A percentile compares a stretch with the other conserved stretches of the same genome.
Conservation (phyloP, 2,888 invertebrate genomes). For the Dryocosmus kuriphilus region DNA sequence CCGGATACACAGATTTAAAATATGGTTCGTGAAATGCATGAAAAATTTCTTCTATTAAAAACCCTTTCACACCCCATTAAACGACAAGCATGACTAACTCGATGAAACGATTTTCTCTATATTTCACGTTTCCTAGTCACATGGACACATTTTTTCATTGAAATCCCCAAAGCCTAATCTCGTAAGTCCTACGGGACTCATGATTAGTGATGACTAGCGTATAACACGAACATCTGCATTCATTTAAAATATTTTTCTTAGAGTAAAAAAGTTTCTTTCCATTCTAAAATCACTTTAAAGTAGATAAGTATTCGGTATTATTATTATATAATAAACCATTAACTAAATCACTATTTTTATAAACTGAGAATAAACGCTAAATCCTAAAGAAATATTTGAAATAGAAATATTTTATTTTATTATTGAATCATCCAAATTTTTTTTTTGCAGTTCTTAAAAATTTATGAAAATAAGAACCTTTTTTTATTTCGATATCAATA, state of each 20-base stretch:
- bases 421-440: too few relatives aligned
- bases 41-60: conserved; percentile 32
- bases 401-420: too few relatives aligned
- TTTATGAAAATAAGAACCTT: too few relatives aligned
- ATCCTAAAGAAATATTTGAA: too few relatives aligned
- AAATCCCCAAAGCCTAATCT: conserved; percentile 1
- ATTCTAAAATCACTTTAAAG: background rate
- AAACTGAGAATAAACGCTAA: too few relatives aligned
- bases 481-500: too few relatives aligned
- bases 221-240: background rate
- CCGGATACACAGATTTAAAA: conserved; percentile 32
- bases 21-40: conserved; percentile 36
- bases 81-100: conserved; percentile 23
- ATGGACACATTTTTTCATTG: background rate
- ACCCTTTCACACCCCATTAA: conserved; percentile 31
- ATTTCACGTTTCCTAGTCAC: conserved; percentile 16
- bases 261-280: background rate
- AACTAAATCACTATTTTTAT: too few relatives aligned
- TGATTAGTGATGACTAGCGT: conserved; percentile 21
- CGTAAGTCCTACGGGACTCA: too few relatives aligned
- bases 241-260: background rate
- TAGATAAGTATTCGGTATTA: too few relatives aligned
- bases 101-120: conserved; percentile 28
- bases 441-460: too few relatives aligned
- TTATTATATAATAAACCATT: too few relatives aligned